phyloP scores from a whole-genome alignment of 2,797 vertebrate genomes.

The Falco novaeseelandiae region DNA sequence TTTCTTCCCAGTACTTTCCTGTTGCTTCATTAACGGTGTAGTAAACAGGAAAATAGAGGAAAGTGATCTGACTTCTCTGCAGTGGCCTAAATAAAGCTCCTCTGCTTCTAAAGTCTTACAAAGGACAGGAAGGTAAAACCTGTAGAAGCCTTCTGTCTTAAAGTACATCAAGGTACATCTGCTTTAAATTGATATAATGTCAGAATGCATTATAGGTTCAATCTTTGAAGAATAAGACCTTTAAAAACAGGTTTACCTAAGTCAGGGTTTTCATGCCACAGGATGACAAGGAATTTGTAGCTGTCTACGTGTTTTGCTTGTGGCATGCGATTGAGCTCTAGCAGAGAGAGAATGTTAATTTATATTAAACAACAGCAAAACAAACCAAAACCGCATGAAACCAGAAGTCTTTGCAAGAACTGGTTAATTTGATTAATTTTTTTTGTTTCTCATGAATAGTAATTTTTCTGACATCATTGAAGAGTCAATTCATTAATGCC shows the following conservation, averaged over 20 bases:
- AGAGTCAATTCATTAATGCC: neutral
- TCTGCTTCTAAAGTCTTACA: neutral
- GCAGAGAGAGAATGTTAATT: neutral
- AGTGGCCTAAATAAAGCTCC: neutral
- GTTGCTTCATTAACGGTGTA: neutral
- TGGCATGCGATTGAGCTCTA: neutral
- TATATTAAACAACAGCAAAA: neutral
- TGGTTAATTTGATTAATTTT: neutral
- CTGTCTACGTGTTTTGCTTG: neutral
- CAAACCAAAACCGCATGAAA: neutral
- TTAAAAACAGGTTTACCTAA: neutral
- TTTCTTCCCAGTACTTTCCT: neutral
- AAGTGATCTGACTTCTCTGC: neutral
- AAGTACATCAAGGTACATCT: neutral
- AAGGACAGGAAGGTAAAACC: neutral
- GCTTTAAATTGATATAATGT: neutral
- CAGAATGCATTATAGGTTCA: neutral
- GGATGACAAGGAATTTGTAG: neutral
- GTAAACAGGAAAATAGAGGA: neutral
- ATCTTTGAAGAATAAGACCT: neutral
- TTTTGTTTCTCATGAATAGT: neutral
- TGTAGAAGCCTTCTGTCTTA: neutral
- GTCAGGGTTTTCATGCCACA: neutral
- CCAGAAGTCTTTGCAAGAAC: neutral
- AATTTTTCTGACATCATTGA: neutral